Evolutionary conservation across 2,888 invertebrate genomes (phyloP).

Genomic region (Epiperipatus broadwayi): DNA sequence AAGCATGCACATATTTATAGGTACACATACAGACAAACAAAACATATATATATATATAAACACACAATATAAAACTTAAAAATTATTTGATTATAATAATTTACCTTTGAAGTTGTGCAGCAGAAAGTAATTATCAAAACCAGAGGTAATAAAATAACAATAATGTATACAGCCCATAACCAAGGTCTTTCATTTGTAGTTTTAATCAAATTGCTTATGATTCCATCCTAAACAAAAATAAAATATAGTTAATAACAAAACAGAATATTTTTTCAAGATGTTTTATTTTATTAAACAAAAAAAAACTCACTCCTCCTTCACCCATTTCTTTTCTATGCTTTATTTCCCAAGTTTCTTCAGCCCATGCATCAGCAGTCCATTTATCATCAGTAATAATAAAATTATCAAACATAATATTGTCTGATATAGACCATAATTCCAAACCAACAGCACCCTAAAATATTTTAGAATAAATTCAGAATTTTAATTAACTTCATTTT

Average conservation of each 20-base stretch:
- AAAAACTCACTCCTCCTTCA: slow-evolving; percentile 58
- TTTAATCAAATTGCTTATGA: slow-evolving; percentile 50
- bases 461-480: no score
- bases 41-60: no score
- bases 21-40: no score
- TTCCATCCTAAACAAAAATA: slow-evolving; percentile 44
- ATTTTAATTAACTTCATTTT: no score
- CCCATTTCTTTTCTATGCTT: slow-evolving; percentile 50
- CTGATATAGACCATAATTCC: slow-evolving; percentile 97
- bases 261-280: background rate
- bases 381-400: slow-evolving; percentile 69
- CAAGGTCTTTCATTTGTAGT: slow-evolving; percentile 68
- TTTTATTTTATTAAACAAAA: background rate
- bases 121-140: slow-evolving; percentile 60
- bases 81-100: no score
- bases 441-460: slow-evolving; percentile 71
- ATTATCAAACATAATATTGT: slow-evolving; percentile 84
- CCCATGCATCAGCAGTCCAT: slow-evolving; percentile 53
- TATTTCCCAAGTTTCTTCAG: slow-evolving; percentile 58
- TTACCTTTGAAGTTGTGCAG: slow-evolving; percentile 35
- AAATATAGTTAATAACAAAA: slow-evolving; percentile 6
- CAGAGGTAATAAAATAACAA: slow-evolving; percentile 55
- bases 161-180: slow-evolving; percentile 67
- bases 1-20: no score
- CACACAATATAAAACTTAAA: no score